A percentile compares a stretch with the other conserved stretches of the same genome.
Evolutionary conservation across 2,888 invertebrate species (phyloP).

Genomic region (Caenorhabditis virilis): DNA sequence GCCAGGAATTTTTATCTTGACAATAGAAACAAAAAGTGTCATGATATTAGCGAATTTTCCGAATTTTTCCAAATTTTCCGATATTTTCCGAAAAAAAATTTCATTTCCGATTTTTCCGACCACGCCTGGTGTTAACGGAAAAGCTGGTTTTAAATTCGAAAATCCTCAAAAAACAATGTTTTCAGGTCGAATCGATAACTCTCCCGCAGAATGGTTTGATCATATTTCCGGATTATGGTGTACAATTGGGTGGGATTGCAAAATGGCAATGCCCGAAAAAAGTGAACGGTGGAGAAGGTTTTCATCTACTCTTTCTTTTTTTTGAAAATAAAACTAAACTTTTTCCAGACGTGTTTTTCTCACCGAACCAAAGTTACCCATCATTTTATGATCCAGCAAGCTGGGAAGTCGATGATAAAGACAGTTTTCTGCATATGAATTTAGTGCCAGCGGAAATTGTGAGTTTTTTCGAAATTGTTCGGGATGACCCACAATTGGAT

Average conservation of each 20-base stretch:
- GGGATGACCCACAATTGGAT: too few species aligned
- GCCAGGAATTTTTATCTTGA: too few species aligned
- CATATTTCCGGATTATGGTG: conserved; percentile 24
- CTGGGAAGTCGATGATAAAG: conserved; percentile 19
- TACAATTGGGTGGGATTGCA: conserved; percentile 16
- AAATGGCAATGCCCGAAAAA: conserved; percentile 27
- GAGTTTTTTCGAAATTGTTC: conserved; percentile 3
- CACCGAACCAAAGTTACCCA: conserved; percentile 1
- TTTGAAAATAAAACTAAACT: neutral
- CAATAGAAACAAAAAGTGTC: too few species aligned
- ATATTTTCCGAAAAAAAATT: too few species aligned
- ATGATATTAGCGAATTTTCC: too few species aligned
- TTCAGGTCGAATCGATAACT: conserved; percentile 21
- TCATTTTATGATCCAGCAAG: conserved; percentile 31
- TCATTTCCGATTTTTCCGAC: too few species aligned
- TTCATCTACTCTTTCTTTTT: too few species aligned
- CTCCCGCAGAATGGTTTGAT: conserved; percentile 35
- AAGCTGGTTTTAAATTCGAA: too few species aligned
- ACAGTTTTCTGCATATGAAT: conserved; percentile 34
- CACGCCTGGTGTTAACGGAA: too few species aligned
- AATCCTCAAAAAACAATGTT: neutral
- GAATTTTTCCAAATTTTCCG: too few species aligned
- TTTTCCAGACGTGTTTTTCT: conserved; percentile 37
- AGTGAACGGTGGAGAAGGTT: too few species aligned
- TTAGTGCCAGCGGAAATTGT: conserved; percentile 31